Conservation (phyloP, 2,113 vertebrate genomes). For the Psilopogon haemacephalus region DNA sequence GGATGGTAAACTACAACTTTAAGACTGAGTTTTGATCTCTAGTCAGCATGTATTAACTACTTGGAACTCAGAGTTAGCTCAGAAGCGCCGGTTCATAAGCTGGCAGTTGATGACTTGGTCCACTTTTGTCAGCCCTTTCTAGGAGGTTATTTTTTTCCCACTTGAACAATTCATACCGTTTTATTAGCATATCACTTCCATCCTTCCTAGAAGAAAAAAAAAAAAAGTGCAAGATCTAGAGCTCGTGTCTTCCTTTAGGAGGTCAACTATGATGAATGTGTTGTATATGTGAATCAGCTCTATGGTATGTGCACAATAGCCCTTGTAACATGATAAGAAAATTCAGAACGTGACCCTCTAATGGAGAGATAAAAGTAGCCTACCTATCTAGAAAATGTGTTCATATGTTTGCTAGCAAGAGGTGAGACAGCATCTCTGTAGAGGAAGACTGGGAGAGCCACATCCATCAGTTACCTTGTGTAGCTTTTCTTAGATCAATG, state of each 20-base stretch:
- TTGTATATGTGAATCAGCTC: not conserved
- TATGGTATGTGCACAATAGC: not conserved
- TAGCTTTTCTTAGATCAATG: not conserved
- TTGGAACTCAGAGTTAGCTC: not conserved
- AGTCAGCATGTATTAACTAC: not conserved
- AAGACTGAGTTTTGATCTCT: not conserved
- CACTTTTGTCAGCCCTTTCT: rapidly evolving
- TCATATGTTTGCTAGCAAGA: not conserved
- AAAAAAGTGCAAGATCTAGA: not conserved
- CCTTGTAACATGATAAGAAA: not conserved
- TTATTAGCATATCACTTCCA: not conserved
- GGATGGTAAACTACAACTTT: not conserved
- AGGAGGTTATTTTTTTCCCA: not conserved
- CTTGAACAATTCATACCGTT: not conserved
- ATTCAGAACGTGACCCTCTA: not conserved
- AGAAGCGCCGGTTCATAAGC: not conserved
- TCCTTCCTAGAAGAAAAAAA: not conserved
- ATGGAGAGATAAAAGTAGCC: not conserved
- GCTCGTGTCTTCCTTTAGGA: not conserved
- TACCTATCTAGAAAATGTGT: not conserved
- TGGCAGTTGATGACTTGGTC: not conserved
- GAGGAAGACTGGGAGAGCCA: not conserved
- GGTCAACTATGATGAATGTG: not conserved
- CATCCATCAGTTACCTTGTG: not conserved
- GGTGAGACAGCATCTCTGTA: not conserved